A percentile compares a stretch with the other conserved stretches of the same genome.
Conservation (phyloP, 2,888 invertebrate genomes). For the Stegophylla sp. region DNA sequence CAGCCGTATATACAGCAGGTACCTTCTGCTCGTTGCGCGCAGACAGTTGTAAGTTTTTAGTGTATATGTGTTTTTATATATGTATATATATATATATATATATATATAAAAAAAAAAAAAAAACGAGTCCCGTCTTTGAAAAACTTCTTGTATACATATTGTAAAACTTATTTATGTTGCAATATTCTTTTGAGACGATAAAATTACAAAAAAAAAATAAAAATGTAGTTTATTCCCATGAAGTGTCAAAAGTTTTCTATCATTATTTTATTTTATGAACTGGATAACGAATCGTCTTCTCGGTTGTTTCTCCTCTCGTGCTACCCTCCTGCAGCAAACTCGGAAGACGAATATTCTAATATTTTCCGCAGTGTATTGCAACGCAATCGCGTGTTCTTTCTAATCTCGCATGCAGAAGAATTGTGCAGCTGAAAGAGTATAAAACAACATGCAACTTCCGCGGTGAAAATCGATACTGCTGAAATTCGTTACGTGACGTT, state of each 20-base stretch:
- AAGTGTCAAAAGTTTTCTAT: slow-evolving; percentile 51
- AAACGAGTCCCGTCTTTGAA: slow-evolving; percentile 9
- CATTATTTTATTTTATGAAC: slow-evolving; percentile 54
- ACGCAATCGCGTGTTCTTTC: not conserved
- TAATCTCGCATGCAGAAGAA: not conserved
- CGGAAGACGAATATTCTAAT: slow-evolving; percentile 37
- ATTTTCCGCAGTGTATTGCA: slow-evolving; percentile 10
- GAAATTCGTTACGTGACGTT: no score
- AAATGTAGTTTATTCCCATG: slow-evolving; percentile 16
- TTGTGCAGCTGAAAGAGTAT: no score
- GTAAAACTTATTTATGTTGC: slow-evolving; percentile 43
- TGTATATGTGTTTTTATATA: not conserved
- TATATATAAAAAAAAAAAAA: not conserved
- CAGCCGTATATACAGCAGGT: not conserved
- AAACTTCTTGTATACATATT: slow-evolving; percentile 50
- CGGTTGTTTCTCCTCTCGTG: not conserved
- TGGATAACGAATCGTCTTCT: slow-evolving; percentile 48
- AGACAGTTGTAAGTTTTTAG: slow-evolving; percentile 3
- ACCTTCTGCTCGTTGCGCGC: no score
- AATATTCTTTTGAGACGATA: slow-evolving; percentile 35
- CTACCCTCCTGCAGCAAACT: no score
- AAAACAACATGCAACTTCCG: no score
- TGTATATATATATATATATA: no score
- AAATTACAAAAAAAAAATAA: slow-evolving; percentile 42
- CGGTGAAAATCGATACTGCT: no score